Conservation (phyloP, 2,888 invertebrate species). For the Phyllotreta striolata region DNA sequence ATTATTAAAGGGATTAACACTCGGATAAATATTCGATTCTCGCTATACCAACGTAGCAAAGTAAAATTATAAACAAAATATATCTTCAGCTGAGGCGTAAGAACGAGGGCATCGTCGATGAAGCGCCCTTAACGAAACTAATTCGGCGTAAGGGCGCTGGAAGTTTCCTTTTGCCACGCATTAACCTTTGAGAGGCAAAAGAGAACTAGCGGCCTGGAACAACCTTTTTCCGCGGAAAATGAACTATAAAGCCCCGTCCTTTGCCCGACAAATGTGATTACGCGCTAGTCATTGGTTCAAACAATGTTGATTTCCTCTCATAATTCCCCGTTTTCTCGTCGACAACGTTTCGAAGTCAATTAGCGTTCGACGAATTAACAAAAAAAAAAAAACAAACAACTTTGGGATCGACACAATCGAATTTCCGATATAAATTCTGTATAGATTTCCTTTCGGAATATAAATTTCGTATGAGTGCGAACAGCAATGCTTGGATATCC, state of each 20-base stretch:
- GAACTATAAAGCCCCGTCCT: slow-evolving; percentile 58
- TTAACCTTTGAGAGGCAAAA: slow-evolving; percentile 60
- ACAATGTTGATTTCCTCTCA: slow-evolving; percentile 51
- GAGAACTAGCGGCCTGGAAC: slow-evolving; percentile 57
- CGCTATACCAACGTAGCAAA: no score
- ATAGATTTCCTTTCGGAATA: no score
- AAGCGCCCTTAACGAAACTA: slow-evolving; percentile 56
- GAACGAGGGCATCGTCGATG: slow-evolving; percentile 52
- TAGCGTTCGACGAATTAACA: no score
- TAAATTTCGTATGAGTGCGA: slow-evolving; percentile 13
- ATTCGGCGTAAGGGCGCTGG: slow-evolving; percentile 57
- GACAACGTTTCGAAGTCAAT: no score
- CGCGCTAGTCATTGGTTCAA: slow-evolving; percentile 55
- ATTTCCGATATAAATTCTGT: no score
- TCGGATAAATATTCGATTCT: no score
- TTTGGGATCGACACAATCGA: no score
- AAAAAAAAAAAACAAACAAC: no score
- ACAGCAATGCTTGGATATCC: slow-evolving; percentile 28
- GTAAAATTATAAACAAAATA: no score
- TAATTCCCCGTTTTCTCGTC: not conserved
- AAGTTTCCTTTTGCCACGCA: slow-evolving; percentile 60
- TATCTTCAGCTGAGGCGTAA: slow-evolving; percentile 5
- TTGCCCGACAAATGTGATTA: slow-evolving; percentile 58
- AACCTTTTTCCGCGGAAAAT: slow-evolving; percentile 52
- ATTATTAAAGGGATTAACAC: no score